These are phyloP conservation scores for Florisuga fusca DNA, from an alignment of 2,797 vertebrate species.

Conservation along the genomic window DNA sequence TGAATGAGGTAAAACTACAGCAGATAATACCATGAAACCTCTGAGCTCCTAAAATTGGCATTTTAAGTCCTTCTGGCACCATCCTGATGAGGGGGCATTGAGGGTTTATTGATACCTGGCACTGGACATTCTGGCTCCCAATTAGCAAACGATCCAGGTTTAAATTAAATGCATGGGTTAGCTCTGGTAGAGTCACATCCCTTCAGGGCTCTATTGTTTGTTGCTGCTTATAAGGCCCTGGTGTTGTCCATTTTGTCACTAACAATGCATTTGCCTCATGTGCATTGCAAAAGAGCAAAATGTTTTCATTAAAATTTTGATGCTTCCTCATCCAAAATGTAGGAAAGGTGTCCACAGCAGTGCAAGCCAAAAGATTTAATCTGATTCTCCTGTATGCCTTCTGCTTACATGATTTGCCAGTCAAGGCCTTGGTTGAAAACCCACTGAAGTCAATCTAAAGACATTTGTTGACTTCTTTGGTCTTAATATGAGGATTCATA, in stretches of 20 bases:
- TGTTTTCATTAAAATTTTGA: background rate
- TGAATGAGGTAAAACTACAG: conserved; percentile 49
- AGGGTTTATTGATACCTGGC: background rate
- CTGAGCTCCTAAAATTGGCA: conserved; percentile 34
- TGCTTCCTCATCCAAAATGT: background rate
- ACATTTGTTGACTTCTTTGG: background rate
- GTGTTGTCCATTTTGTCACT: background rate
- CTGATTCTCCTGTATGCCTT: conserved; percentile 13
- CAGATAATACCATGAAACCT: background rate
- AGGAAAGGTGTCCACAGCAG: background rate
- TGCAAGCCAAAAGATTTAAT: background rate
- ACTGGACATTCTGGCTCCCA: background rate
- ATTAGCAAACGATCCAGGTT: background rate
- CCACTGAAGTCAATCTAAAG: conserved; percentile 8
- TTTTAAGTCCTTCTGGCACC: conserved; percentile 3
- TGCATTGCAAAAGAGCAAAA: background rate
- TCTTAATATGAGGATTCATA: conserved; percentile 22
- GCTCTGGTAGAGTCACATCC: background rate
- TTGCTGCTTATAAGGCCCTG: background rate
- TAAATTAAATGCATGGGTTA: background rate
- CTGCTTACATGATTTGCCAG: background rate
- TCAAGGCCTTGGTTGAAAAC: conserved; percentile 31
- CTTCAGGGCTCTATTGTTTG: background rate
- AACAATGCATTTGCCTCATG: background rate
- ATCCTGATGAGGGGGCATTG: background rate